phyloP scores from a whole-genome alignment of 1,140 invertebrate genomes.

The Ceratina japonica region DNA sequence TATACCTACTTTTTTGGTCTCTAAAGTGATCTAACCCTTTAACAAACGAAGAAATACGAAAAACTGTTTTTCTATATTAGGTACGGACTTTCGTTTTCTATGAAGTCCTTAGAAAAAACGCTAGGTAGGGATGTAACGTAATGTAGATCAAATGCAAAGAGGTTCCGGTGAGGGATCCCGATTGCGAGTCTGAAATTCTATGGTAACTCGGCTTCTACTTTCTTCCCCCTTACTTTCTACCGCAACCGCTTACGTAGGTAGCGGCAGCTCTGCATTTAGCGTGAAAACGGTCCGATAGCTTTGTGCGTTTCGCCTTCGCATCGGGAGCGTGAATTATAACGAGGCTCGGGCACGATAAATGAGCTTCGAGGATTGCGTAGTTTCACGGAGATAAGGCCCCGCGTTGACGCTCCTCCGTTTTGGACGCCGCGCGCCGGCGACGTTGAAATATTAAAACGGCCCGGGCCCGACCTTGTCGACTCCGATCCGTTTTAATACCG shows the following conservation, averaged over 20 bases:
- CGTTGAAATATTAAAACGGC: conserved; percentile 54
- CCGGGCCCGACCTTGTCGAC: conserved; percentile 30
- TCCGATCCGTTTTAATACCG: conserved; percentile 29
- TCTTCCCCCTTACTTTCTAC: conserved; percentile 49
- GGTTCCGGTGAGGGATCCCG: too few species aligned
- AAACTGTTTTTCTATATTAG: too few species aligned
- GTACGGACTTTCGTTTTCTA: too few species aligned
- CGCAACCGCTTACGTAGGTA: not conserved
- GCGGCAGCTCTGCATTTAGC: conserved; percentile 23
- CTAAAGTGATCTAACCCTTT: too few species aligned
- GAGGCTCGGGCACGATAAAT: conserved; percentile 32
- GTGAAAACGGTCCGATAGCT: conserved; percentile 11
- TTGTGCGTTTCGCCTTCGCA: conserved; percentile 31
- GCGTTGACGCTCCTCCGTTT: conserved; percentile 12
- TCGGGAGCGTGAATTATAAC: conserved; percentile 43
- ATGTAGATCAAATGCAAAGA: too few species aligned
- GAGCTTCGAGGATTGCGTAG: conserved; percentile 22
- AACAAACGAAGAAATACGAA: too few species aligned
- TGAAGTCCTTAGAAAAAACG: too few species aligned
- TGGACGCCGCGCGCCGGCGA: not conserved
- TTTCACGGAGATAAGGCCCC: conserved; percentile 33
- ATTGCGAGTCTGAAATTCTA: conserved; percentile 48
- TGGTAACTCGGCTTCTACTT: conserved; percentile 21
- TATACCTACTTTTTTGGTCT: too few species aligned
- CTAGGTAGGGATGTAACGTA: too few species aligned